Evolutionary conservation across 2,113 vertebrate species (phyloP).

Genomic region (Cavia porcellus): DNA sequence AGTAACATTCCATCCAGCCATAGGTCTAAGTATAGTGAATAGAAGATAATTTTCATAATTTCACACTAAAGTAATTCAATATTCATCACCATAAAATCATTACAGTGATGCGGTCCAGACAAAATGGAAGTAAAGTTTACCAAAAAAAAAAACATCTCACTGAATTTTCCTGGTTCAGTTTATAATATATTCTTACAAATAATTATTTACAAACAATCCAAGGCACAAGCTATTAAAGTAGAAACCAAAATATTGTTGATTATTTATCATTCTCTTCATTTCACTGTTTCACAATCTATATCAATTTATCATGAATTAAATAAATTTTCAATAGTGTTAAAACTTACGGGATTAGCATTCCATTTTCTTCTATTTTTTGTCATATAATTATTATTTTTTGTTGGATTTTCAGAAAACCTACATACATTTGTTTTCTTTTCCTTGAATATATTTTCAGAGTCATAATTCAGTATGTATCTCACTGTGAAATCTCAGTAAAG

Average conservation of each 20-base stretch:
- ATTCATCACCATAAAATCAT: not conserved
- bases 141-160: not conserved
- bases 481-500: not conserved
- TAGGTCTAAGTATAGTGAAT: not conserved
- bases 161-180: not conserved
- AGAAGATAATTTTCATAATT: not conserved
- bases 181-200: not conserved
- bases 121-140: not conserved
- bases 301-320: not conserved
- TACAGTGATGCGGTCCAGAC: not conserved
- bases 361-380: not conserved
- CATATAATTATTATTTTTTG: not conserved
- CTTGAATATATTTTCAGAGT: not conserved
- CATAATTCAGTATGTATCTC: not conserved
- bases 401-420: constrained; percentile 25
- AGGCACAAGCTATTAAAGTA: not conserved
- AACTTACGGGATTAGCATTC: not conserved
- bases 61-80: not conserved
- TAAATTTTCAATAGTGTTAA: not conserved
- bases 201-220: not conserved
- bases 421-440: not conserved
- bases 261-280: not conserved
- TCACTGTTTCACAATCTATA: not conserved
- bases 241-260: not conserved
- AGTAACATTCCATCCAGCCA: not conserved